Percentiles rank a stretch among this genome's conserved stretches.
These are phyloP conservation scores for Caenorhabditis plicata DNA, from an alignment of 2,888 invertebrate genomes.

Conservation along the genomic window DNA sequence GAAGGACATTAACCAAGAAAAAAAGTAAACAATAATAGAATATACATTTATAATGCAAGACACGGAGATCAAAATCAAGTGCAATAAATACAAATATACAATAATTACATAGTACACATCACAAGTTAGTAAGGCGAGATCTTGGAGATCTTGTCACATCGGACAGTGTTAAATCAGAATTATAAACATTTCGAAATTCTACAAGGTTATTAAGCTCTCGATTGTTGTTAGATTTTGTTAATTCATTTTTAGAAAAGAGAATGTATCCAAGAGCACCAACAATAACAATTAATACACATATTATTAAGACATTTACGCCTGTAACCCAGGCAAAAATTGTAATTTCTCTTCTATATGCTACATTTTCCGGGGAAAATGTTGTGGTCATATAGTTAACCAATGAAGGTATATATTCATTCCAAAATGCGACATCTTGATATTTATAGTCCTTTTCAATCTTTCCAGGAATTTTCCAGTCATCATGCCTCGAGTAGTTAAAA, in stretches of 20 bases:
- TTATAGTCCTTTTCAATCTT: slow-evolving; percentile 54
- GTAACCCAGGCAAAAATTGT: slow-evolving; percentile 48
- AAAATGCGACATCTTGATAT: slow-evolving; percentile 54
- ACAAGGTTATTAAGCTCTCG: slow-evolving; percentile 27
- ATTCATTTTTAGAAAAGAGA: slow-evolving; percentile 22
- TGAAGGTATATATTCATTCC: slow-evolving; percentile 64
- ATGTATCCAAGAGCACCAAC: slow-evolving; percentile 51
- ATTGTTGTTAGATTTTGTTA: slow-evolving; percentile 8
- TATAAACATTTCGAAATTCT: slow-evolving; percentile 14
- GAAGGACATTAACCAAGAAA: no score
- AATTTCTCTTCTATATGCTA: slow-evolving; percentile 49
- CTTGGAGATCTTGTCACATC: slow-evolving; percentile 17
- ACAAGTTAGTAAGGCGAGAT: slow-evolving; percentile 24
- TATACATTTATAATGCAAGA: no score
- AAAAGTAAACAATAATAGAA: no score
- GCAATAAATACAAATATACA: slow-evolving; percentile 5
- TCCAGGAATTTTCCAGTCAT: slow-evolving; percentile 47
- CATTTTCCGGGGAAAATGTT: slow-evolving; percentile 63
- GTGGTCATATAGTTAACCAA: slow-evolving; percentile 65
- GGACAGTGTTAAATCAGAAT: slow-evolving; percentile 7
- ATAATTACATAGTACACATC: slow-evolving; percentile 4
- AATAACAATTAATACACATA: slow-evolving; percentile 46
- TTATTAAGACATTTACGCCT: slow-evolving; percentile 46
- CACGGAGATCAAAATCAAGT: slow-evolving; percentile 17
- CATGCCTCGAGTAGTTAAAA: slow-evolving; percentile 58